Evolutionary conservation across 2,888 invertebrate genomes (phyloP).

Genomic region (Imbricaverruca yamaguchii): DNA sequence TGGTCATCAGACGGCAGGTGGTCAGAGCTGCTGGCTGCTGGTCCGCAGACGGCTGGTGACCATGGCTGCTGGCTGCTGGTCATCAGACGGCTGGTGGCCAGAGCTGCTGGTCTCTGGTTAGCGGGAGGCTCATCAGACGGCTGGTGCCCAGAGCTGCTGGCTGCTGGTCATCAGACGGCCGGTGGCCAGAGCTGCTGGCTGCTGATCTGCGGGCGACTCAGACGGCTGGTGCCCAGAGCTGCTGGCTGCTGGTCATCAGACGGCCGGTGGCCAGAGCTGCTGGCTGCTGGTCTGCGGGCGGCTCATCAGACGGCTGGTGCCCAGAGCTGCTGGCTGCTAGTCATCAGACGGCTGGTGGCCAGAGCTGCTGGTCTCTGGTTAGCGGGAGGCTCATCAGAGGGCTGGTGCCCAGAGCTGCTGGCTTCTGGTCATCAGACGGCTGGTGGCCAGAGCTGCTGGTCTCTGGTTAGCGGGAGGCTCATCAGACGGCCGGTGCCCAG

Average conservation of each 20-base stretch:
- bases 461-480: neutral
- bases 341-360: neutral
- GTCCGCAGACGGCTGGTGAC: no score
- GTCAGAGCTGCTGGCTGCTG: no score
- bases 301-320: no score
- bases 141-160: neutral
- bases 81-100: neutral
- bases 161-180: neutral
- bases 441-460: neutral
- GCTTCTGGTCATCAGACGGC: neutral
- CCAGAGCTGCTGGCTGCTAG: neutral
- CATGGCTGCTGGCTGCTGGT: neutral
- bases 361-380: neutral
- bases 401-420: neutral
- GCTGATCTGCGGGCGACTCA: neutral
- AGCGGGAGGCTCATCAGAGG: no score
- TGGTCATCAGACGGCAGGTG: no score
- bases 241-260: no score
- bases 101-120: neutral
- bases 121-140: neutral
- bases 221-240: no score
- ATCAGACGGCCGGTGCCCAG: no score
- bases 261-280: neutral
- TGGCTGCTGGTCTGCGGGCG: no score
- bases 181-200: neutral